Base-by-base conservation (phyloP, 2,113 vertebrate genomes). In the Dicentrarchus labrax region DNA sequence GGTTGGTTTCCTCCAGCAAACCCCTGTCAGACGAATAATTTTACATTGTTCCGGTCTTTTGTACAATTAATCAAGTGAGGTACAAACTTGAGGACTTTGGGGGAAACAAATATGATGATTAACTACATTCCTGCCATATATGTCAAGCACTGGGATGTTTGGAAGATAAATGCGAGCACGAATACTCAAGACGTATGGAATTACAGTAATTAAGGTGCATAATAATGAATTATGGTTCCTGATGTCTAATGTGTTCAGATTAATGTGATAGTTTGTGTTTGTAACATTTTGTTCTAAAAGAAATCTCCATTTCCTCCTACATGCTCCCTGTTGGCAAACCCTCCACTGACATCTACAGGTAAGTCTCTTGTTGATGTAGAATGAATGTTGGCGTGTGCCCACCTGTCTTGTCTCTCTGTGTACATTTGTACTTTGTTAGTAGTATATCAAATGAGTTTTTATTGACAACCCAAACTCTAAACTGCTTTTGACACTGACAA, bases 341-440 rank as follows among this genome's bases (percentile, higher is more conserved):
- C 8, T 61, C n/a, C 16, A 47, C 43, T 84, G 67, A 60, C 80
- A 78, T 84, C 53, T 56, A 68, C 66, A 93, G 93, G 93, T 93
- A 93, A 94, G 93, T 90, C 6, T 54, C 2, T 16, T 64, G 38
- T 65, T 47, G 50, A 51, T 72, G 11, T 48, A 15, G 17, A 48
- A 11, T 80, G 13, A 36, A 38, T 66, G 17, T 64, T 50, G 2
- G 0, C 67, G 15, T 78, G 30, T 85, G 67, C 4, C 2, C 16
- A 50, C n/a, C n/a, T 80, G 6, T 71, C 17, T 60, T 21, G 0
- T 47, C 5, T 61, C n/a, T 36, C 7, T 22, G 2, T 19, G 38
- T 54, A 24, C 2, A 24, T n/a, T 60, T 61, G 8, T 22, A 69
- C 21, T 72, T 76, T 67, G 36, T 41, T 8, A 6, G 2, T 54